These are phyloP conservation scores for Ceratina australensis DNA, from an alignment of 1,140 invertebrate genomes.

Conservation along the genomic window DNA sequence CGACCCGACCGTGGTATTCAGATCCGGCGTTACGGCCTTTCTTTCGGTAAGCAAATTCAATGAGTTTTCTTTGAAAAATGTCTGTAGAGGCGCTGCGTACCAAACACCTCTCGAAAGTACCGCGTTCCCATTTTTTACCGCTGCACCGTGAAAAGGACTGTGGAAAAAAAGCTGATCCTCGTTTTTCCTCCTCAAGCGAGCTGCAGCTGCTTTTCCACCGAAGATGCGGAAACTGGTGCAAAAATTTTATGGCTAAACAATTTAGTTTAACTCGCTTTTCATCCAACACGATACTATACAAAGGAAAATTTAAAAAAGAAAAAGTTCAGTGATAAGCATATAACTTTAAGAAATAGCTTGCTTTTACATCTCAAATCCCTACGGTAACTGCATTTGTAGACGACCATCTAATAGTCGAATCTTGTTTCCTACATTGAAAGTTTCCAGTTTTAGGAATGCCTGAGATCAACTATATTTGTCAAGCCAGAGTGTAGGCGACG, in stretches of 20 bases:
- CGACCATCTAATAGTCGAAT: no score
- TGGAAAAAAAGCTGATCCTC: background rate
- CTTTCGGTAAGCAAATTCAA: background rate
- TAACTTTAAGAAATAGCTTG: no score
- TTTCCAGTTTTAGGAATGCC: background rate
- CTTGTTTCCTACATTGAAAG: background rate
- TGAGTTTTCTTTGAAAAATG: slow-evolving; percentile 2
- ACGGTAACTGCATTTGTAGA: no score
- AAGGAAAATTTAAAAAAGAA: no score
- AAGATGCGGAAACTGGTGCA: background rate
- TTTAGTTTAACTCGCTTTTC: background rate
- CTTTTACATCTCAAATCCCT: no score
- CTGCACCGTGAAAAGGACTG: background rate
- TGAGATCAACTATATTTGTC: background rate
- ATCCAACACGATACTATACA: no score
- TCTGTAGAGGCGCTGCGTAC: slow-evolving; percentile 1
- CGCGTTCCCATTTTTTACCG: slow-evolving; percentile 1
- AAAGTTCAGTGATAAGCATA: no score
- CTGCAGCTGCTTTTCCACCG: background rate
- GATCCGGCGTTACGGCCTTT: no score
- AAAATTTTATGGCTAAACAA: background rate
- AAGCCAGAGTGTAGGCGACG: background rate
- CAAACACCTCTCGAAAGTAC: slow-evolving; percentile 6
- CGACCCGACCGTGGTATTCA: background rate
- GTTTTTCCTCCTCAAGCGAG: background rate